Evolutionary conservation across 2,113 vertebrate genomes (phyloP).

Genomic region (Amblyornis subalaris): DNA sequence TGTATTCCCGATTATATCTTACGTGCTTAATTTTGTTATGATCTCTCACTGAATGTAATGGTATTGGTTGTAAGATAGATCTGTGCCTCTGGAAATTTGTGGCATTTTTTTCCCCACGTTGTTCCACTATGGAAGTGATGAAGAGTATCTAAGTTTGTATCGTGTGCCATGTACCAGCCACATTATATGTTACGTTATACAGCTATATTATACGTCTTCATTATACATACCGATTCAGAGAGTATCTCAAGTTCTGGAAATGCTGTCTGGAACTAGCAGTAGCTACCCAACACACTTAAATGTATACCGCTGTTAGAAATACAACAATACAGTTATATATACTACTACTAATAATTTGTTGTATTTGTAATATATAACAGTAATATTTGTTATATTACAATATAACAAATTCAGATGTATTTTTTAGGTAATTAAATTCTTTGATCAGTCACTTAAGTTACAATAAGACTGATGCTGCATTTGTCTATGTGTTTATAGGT

Average conservation of each 20-base stretch:
- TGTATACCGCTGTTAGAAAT: background rate
- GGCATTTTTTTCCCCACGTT: fast-evolving
- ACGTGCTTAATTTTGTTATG: background rate
- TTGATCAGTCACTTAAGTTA: background rate
- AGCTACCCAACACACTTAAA: background rate
- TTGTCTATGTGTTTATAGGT: conserved; percentile 72
- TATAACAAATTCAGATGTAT: background rate
- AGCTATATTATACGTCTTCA: background rate
- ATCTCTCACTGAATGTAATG: background rate
- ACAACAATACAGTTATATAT: too few species aligned
- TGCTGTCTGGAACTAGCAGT: background rate
- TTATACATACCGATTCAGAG: fast-evolving
- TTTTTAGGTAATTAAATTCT: background rate
- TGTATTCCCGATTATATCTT: fast-evolving
- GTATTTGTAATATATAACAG: too few species aligned
- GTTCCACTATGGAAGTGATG: background rate
- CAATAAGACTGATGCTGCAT: background rate
- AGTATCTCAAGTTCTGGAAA: background rate
- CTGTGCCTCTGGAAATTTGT: background rate
- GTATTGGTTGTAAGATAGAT: background rate
- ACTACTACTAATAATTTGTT: too few species aligned
- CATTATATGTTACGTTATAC: background rate
- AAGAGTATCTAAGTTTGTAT: fast-evolving
- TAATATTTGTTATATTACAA: too few species aligned
- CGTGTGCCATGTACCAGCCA: too few species aligned